Evolutionary conservation across 2,113 vertebrate species (phyloP), one percentile per base, ranked within the genome.

Genomic region (Panthera leo): DNA sequence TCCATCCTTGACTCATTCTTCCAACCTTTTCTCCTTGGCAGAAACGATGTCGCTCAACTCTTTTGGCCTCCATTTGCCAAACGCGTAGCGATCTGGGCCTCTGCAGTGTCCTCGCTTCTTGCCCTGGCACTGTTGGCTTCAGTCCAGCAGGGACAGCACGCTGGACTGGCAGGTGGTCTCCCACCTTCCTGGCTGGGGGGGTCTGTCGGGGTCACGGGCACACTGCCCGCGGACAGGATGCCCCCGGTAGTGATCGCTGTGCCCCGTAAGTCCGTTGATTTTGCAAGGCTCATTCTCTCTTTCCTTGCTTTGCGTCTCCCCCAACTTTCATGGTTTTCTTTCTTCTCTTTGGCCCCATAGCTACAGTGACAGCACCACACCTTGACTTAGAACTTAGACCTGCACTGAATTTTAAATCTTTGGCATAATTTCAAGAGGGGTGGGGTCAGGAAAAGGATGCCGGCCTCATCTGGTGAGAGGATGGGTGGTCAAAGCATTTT

Each of bases 311-410:
- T 48, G 18, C 99, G 99, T 97, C 99, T 99, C 94, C 99, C 99
- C 99, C 78, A 21, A 11, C 55, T 65, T 29, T 42, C 23, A 9
- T 7, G 5, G 15, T n/a, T 14, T 83, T 99, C 2, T 99, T 99
- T 96, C 99, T 99, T 95, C 99, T 99, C 99, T 99, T 99, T 51
- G 99, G 99, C 95, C 99, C 99, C 99, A 99, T 99, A 14, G 99
- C 99, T 86, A 99, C 99, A 13, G 99, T 98, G 45, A 99, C 99
- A 2, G 99, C 98, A 34, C 99, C 99, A 18, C 99, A 1, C 99
- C 99, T 95, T 99, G 99, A 36, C 99, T 99, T 13, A 99, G 99
- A 11, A 99, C 99, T n/a, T 99, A 98, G 3, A 99, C 99, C 99
- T 0, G 99, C 99, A 12, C 99, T 99, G 9, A 99, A 99, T 95